Evolutionary conservation across 2,113 vertebrate genomes (phyloP).

Genomic region (Gobio gobio): DNA sequence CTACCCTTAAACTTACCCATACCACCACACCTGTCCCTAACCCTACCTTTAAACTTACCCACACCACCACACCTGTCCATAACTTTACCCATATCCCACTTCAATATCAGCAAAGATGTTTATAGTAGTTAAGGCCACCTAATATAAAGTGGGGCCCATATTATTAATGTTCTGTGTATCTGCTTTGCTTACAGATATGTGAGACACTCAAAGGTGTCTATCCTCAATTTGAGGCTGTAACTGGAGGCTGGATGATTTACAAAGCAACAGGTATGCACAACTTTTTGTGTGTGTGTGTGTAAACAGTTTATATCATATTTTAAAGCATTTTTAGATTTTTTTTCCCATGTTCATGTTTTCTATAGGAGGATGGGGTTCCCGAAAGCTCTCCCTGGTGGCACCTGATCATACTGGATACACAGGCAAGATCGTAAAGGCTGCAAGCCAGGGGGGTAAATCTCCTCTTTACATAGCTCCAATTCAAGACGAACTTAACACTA

Average conservation of each 20-base stretch:
- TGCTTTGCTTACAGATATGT: constrained; percentile 3
- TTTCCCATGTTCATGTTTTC: not conserved
- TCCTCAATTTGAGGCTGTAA: not conserved
- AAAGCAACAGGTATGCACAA: not conserved
- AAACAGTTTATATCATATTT: not conserved
- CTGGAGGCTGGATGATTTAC: constrained; percentile 11
- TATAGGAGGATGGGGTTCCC: constrained; percentile 40
- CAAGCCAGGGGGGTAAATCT: constrained; percentile 24
- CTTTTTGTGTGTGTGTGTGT: not conserved
- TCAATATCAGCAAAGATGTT: too few relatives aligned
- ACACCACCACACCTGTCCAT: too few relatives aligned
- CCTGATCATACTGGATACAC: constrained; percentile 41
- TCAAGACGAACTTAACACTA: constrained; percentile 37
- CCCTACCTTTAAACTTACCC: too few relatives aligned
- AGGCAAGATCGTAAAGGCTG: constrained; percentile 29
- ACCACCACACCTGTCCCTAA: too few relatives aligned
- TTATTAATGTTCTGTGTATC: not conserved
- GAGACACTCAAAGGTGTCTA: not conserved
- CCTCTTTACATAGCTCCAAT: constrained; percentile 23
- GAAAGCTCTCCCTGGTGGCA: constrained; percentile 29
- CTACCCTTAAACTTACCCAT: too few relatives aligned
- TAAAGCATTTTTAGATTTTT: not conserved
- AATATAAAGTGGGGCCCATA: not conserved
- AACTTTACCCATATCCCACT: too few relatives aligned
- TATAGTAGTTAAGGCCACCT: too few relatives aligned